A percentile compares a stretch with the other conserved stretches of the same genome.
phyloP scores from a whole-genome alignment of 2,113 vertebrate genomes.

The Mesocricetus auratus region DNA sequence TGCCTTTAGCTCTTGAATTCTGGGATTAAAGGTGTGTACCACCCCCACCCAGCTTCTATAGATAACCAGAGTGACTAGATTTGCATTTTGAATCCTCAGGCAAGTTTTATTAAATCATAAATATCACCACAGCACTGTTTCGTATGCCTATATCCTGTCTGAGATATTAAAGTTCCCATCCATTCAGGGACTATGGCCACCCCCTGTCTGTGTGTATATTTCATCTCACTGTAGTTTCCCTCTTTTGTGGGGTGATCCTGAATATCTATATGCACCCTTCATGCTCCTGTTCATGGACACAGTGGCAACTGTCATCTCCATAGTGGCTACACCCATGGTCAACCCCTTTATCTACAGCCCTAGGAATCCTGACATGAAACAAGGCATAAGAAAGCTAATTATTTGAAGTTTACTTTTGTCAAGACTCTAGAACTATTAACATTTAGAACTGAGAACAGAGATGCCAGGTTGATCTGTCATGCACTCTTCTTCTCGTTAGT shows the following conservation, averaged over 20 bases:
- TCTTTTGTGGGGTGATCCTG: constrained; percentile 58
- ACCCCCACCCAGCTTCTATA: too few species aligned
- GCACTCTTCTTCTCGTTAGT: too few species aligned
- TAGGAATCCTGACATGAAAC: constrained; percentile 60
- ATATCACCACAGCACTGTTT: too few species aligned
- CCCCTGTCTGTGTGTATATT: constrained; percentile 64
- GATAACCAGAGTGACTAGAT: too few species aligned
- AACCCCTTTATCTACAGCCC: constrained; percentile 71
- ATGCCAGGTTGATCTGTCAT: too few species aligned
- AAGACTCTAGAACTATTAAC: neutral
- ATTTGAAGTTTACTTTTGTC: neutral
- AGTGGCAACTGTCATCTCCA: constrained; percentile 55
- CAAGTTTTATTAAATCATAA: too few species aligned
- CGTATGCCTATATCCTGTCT: too few species aligned
- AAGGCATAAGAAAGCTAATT: neutral
- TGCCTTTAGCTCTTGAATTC: too few species aligned
- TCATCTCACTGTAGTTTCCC: constrained; percentile 63
- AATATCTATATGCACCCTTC: constrained; percentile 60
- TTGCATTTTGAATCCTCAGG: too few species aligned
- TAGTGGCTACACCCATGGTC: constrained; percentile 47
- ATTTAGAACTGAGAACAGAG: neutral
- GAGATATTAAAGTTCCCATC: too few species aligned
- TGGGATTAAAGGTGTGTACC: too few species aligned
- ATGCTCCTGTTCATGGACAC: constrained; percentile 58
- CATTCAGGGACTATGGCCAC: neutral